phyloP scores from a whole-genome alignment of 2,797 vertebrate species.

The Ctenochaetus hawaiiensis region DNA sequence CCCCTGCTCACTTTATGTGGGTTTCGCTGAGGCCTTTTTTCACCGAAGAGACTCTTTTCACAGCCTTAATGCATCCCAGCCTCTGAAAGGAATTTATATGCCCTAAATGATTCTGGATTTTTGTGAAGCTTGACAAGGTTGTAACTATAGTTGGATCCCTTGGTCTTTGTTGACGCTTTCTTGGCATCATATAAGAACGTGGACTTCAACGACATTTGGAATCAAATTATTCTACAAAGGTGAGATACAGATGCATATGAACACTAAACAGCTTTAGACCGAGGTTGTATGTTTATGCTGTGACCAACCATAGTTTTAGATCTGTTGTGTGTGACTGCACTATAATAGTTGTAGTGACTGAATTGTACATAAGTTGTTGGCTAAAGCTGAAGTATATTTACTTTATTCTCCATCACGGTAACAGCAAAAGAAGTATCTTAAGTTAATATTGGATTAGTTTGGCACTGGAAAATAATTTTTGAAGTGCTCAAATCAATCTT shows the following conservation, averaged over 20 bases:
- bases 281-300: neutral
- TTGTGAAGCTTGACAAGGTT: constrained; percentile 19
- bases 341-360: neutral
- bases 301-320: neutral
- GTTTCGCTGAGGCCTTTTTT: constrained; percentile 73
- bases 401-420: neutral
- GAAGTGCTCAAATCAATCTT: neutral
- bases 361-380: neutral
- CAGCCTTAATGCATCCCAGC: constrained; percentile 58
- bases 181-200: constrained; percentile 48
- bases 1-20: constrained; percentile 65
- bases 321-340: neutral
- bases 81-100: constrained; percentile 41
- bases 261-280: neutral
- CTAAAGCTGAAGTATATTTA: neutral
- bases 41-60: constrained; percentile 19
- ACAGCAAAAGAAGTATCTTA: neutral
- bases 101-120: constrained; percentile 49
- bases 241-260: constrained; percentile 42
- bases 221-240: constrained; percentile 65
- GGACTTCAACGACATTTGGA: constrained; percentile 55
- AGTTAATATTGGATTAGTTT: neutral
- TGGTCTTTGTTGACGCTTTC: constrained; percentile 43
- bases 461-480: neutral
- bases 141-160: constrained; percentile 26